Evolutionary conservation across 2,888 invertebrate species (phyloP), one percentile per base, ranked within the genome.

Genomic region (Pterobdella sp.): DNA sequence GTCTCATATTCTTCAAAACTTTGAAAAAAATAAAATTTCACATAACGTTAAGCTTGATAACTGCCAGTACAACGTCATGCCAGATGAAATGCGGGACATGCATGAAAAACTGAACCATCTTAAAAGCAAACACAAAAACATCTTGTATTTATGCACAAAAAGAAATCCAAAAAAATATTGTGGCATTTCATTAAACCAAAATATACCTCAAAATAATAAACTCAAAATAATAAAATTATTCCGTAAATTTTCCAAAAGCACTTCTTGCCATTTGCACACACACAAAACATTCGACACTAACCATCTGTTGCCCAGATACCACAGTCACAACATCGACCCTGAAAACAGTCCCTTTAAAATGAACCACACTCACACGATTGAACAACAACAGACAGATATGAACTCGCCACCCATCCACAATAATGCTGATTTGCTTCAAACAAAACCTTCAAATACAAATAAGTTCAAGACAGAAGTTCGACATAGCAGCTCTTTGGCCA

Each of bases 211-310:
- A 42, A 42, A 14, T 22, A 56, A 56, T 26, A n/a, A 26, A 4
- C 18, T 22, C 60, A 56, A 56, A 56, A 4, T 56, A 4, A 56
- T 56, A 4, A 4, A 22, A 56, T 14, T 56, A 4, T 3, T 56
- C 7, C 35, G 36, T 36, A 35, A 52, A 36, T 56, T 56, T 1
- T 71, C 71, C 26, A 71, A 63, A 63, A 60, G 63, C 63, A 63
- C 71, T 1, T 71, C 71, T 35, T 71, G 63, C 26, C 71, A 71
- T n/a, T 4, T 71, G 32, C 52, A 71, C 36, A n/a, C 32, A 35
- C 29, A 36, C 36, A 60, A 34, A 68, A 68, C 18, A 35, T n/a
- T 29, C 22, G 29, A 18, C 31, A 37, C n/a, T 56, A 71, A 35
- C 26, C 36, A 32, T 1, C 32, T 18, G 4, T 52, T 63, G 63